Percentiles rank a stretch among this genome's conserved stretches.
Evolutionary conservation across 2,888 invertebrate genomes (phyloP).

Genomic region (Limnephilus marmoratus): DNA sequence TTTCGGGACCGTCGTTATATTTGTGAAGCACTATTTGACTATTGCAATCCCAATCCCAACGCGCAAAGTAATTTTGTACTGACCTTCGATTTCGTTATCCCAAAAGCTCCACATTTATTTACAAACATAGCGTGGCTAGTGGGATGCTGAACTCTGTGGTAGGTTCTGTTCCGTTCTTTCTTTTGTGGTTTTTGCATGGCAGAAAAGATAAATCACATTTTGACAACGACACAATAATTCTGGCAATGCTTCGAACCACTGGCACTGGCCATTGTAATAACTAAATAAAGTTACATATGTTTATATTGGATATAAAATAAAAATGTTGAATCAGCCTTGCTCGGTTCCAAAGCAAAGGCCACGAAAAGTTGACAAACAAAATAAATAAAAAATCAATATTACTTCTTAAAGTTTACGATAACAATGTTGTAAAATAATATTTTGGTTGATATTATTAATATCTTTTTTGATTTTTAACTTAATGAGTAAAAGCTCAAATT

Average conservation of each 20-base stretch:
- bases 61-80: too few relatives aligned
- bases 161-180: neutral
- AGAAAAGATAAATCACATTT: neutral
- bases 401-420: neutral
- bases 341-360: neutral
- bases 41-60: too few relatives aligned
- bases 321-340: neutral
- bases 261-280: neutral
- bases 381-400: neutral
- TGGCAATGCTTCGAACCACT: neutral
- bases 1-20: too few relatives aligned
- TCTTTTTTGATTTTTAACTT: too few relatives aligned
- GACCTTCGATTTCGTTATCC: neutral
- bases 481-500: too few relatives aligned
- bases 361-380: neutral
- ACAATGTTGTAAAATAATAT: too few relatives aligned
- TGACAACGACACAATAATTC: slow-evolving; percentile 19
- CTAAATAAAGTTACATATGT: neutral
- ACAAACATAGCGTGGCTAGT: neutral
- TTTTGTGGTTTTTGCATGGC: neutral
- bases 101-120: neutral
- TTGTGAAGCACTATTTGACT: too few relatives aligned
- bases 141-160: neutral
- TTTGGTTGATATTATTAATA: too few relatives aligned
- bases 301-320: neutral